phyloP scores from a whole-genome alignment of 1,140 invertebrate genomes.

The Aporrectodea caliginosa region DNA sequence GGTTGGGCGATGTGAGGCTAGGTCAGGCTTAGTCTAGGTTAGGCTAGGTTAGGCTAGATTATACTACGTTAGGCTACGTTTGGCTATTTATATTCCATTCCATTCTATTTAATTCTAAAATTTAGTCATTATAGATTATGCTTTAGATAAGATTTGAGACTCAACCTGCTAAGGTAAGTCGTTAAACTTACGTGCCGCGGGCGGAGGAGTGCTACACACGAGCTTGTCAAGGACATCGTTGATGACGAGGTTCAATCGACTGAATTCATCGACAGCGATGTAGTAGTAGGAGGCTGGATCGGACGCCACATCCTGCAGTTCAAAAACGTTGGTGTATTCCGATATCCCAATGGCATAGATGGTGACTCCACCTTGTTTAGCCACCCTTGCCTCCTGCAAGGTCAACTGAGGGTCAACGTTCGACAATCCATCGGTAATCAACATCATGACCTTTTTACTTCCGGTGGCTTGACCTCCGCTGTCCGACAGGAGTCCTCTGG shows the following conservation, averaged over 20 bases:
- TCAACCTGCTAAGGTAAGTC: background rate
- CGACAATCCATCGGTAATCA: constrained; percentile 19
- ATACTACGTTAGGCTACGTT: too few species aligned
- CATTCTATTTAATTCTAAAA: background rate
- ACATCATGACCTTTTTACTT: background rate
- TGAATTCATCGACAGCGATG: constrained; percentile 7
- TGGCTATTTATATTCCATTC: background rate
- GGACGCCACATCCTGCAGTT: constrained; percentile 23
- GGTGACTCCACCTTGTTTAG: background rate
- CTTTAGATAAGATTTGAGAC: background rate
- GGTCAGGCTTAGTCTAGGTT: too few species aligned
- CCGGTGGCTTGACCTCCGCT: background rate
- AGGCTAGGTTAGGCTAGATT: too few species aligned
- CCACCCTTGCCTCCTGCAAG: constrained; percentile 11
- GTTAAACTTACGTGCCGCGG: constrained; percentile 6
- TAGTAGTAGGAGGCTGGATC: constrained; percentile 23
- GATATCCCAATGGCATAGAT: constrained; percentile 18
- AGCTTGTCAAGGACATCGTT: constrained; percentile 18
- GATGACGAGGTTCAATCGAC: constrained; percentile 18
- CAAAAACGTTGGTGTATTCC: constrained; percentile 21
- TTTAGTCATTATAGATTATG: background rate
- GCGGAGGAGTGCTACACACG: constrained; percentile 8
- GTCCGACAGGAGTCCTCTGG: background rate
- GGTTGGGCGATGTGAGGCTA: too few species aligned
- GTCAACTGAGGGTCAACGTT: constrained; percentile 5